Evolutionary conservation across 2,113 vertebrate genomes (phyloP), one percentile per base, ranked within the genome.

Genomic region (Gopherus flavomarginatus): DNA sequence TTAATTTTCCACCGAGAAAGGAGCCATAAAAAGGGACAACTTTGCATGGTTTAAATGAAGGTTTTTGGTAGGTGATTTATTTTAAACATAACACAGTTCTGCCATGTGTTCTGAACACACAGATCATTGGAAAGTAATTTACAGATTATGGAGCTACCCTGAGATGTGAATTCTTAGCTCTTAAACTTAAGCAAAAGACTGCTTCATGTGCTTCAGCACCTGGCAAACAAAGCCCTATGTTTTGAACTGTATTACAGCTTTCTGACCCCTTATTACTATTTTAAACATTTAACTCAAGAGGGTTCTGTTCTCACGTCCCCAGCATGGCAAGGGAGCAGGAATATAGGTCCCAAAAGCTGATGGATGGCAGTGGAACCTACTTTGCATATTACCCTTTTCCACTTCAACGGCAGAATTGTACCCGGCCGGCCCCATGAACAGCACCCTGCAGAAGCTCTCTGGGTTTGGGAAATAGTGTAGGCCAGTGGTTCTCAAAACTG

Each of bases 181-280:
- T 93, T 92, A 77, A 42, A 77, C 38, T 42, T 80, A 89, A 87
- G 92, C 91, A 92, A 89, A 95, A 97, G 95, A 90, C 89, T 47
- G 1, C n/a, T 85, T 72, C 91, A 82, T 88, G 92, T 92, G 96
- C 95, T 97, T 97, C 94, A 97, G 96, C 95, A 95, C 96, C 96
- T 96, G 95, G 93, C 96, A 97, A 96, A 97, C 95, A 97, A 97
- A 97, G 89, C 96, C 96, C 95, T 95, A 96, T 96, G 89, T 89
- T 75, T 86, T 13, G 89, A 96, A 85, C 81, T 97, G 93, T 94
- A 93, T 97, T 95, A 95, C 95, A 95, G 92, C 88, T 85, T 85
- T 94, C 75, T 97, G 95, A 81, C 95, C 96, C 93, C 90, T 96
- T 54, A 50, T 81, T 97, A 96, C 96, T 97, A 96, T 96, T 95